Evolutionary conservation across 2,888 invertebrate species (phyloP).

Genomic region (Amaurobius ferox): DNA sequence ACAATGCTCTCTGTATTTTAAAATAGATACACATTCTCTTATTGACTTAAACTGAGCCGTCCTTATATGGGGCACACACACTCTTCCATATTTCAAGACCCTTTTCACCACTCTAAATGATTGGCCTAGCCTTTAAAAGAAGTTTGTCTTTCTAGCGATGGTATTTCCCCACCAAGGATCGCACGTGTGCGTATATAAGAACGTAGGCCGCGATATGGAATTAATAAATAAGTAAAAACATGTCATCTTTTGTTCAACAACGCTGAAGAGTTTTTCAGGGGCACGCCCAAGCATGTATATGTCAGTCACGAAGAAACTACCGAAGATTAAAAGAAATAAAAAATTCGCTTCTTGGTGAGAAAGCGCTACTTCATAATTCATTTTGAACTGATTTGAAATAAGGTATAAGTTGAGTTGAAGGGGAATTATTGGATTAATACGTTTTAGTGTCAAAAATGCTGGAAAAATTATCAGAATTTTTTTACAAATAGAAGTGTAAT

Average conservation of each 20-base stretch:
- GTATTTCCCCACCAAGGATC: neutral
- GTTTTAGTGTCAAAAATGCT: too few relatives aligned
- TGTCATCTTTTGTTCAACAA: constrained; percentile 25
- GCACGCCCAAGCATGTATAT: constrained; percentile 36
- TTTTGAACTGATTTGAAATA: too few relatives aligned
- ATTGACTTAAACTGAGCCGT: too few relatives aligned
- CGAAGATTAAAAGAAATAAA: neutral
- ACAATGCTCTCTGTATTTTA: too few relatives aligned
- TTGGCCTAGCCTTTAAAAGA: neutral
- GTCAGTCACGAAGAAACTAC: constrained; percentile 23
- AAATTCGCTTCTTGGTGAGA: neutral
- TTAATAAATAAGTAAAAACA: constrained; percentile 47
- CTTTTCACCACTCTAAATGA: neutral
- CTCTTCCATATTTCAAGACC: neutral
- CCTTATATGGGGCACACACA: too few relatives aligned
- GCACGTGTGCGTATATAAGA: neutral
- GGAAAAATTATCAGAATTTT: too few relatives aligned
- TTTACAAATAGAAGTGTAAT: too few relatives aligned
- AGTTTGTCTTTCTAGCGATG: neutral
- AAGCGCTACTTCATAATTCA: too few relatives aligned
- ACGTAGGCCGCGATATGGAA: constrained; percentile 34
- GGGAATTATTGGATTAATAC: too few relatives aligned
- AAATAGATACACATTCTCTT: too few relatives aligned
- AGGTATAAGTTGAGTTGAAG: too few relatives aligned
- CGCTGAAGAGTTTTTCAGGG: constrained; percentile 9